Evolutionary conservation across 2,113 vertebrate species (phyloP), one percentile per base, ranked within the genome.

Genomic region (Caracal caracal): DNA sequence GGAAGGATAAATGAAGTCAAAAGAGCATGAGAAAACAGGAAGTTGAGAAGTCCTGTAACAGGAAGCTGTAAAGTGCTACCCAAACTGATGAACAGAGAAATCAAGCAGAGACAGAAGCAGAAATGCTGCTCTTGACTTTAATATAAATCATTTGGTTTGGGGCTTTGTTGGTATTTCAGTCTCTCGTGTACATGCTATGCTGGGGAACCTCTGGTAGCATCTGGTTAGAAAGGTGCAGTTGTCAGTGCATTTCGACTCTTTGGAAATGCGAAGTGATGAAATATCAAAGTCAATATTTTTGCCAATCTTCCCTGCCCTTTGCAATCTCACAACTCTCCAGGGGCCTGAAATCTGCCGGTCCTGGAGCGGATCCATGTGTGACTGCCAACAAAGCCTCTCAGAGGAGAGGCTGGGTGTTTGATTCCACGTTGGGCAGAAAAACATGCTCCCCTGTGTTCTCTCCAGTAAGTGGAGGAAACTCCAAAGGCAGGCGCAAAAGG

Each of bases 281-380:
- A 98, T 98, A 97, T 95, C 98, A 97, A 98, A 98, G 97, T 98
- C 98, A 98, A 98, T 98, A 98, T 98, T 98, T 98, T 98, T 98
- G 97, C 98, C 95, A 98, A 96, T 98, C 90, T 98, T 95, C 83
- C 66, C 94, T 98, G 98, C 95, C 98, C 97, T 98, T 98, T 98
- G 96, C 95, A 98, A 97, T 98, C 95, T 95, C 66, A 1, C 61
- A 96, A 98, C 86, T 80, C 98, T 98, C 98, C 94, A 19, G 98
- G 98, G 98, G 97, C 92, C 89, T 26, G 92, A 98, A 98, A 98
- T 98, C 98, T 98, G 98, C 97, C 43, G 1, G 92, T 96, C 98
- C 97, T 98, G 98, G 98, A 98, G 97, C 83, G 4, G 91, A 98
- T 98, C 98, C 98, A 98, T 95, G 98, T 98, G 87, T 95, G 96